Evolutionary conservation across 1,140 invertebrate genomes (phyloP), one percentile per base, ranked within the genome.

Genomic region (Drosophila funebris): DNA sequence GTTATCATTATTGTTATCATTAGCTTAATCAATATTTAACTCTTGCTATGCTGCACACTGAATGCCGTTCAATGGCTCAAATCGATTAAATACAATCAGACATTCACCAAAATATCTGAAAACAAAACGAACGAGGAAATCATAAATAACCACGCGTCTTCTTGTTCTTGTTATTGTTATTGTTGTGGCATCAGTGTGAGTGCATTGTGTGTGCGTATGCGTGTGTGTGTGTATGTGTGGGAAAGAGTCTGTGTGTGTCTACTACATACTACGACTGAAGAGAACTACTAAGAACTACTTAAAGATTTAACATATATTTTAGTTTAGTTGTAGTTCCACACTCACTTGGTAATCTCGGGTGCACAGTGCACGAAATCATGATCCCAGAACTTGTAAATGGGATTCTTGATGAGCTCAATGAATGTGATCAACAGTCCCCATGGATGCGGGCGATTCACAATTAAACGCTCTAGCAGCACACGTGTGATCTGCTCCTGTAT

Each of bases 361-460:
- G 98, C 98, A 93, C 98, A 99, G 91, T 98, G 97, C 0, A 99
- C 98, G 93, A 99, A 99, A 76, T 99, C 98, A 90, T 99, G 98
- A 54, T 96, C 95, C 98, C 98, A 99, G 92, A 99, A 99, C 92
- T 99, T 99, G 93, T 99, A 99, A n/a, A 95, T 96, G 8, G 97
- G 97, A 93, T 99, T 99, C 90, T 99, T 99, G 80, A 99, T 99
- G 13, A 99, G 94, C 93, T 99, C 99, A 80, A 99, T 99, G 92
- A 99, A 99, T 0, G 99, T 99, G 46, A 99, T 98, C 4, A 99
- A 93, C 7, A 99, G 93, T 24, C 99, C 99, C 99, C 99, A 99
- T 1, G 99, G 99, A 93, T 99, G 99, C 6, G 99, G 99, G 68
- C 99, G 94, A 92, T 99, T 99, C 0, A 99, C 98, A 72, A 99